Base-by-base conservation (phyloP, 2,797 vertebrate species). In the Pangasius mekongensis region DNA sequence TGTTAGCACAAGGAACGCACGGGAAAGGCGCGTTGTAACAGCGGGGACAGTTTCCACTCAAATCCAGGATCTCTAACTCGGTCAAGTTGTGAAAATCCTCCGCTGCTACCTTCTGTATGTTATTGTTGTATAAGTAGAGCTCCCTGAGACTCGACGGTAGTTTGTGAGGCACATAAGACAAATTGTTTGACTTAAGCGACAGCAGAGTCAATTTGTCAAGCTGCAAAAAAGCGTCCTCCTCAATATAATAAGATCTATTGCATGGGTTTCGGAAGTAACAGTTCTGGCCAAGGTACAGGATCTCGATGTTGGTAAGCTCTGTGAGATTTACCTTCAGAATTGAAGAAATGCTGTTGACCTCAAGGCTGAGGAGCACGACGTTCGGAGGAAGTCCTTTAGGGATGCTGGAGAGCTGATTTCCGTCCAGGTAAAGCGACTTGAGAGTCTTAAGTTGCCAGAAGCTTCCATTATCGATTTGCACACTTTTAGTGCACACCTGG, bases 261-360 rank as follows among this genome's bases (percentile, higher is more conserved):
- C 98, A 99, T 0, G 98, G 98, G 90, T 99, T 99, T 83, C 98
- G 96, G 91, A 95, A 98, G 92, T 99, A 99, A 87, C 98, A 99
- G 91, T 99, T 99, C 91, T 99, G 97, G 76, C 98, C 97, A 1
- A 99, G 94, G 78, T 98, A 99, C 87, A 99, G 95, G 0, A 71
- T 89, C 93, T 97, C 92, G 73, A 99, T 89, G 80, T 97, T 97
- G 66, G 49, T 86, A 66, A 99, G 92, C 85, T 95, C 95, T 0
- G 97, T 97, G 2, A 99, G 93, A 90, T 97, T 98, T 49, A 91
- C 90, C 92, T 94, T 96, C 5, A 87, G 93, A 91, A 99, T 94
- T 5, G 92, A 91, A 91, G 89, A 96, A 89, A 99, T 98, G 43
- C 36, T 93, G 93, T 99, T 99, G 22, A 98, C 97, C 94, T 99